Base-by-base conservation (phyloP, 1,140 invertebrate genomes). In the Conus betulinus region DNA sequence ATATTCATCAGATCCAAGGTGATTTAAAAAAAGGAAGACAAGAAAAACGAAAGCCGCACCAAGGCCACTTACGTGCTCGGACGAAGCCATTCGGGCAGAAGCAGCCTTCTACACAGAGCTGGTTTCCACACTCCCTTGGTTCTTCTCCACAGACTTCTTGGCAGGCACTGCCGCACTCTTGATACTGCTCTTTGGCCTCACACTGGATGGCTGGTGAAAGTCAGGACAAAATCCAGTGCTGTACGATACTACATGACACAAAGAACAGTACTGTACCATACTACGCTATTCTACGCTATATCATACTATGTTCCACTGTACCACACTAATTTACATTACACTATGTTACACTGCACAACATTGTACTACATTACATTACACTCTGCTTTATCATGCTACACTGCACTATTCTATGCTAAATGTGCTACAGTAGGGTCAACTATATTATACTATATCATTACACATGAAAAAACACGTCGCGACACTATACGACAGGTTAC, bases 101-200 rank as follows among this genome's bases (percentile, higher is more conserved):
- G 94, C 98, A 99, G 1, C 98, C 98, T 94, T 98, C 98, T 0
- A 98, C 97, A 93, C 98, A 98, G 55, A 96, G 60, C 97, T 96
- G 95, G 93, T 97, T 97, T 83, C 93, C 91, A 3, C 94, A 91
- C 3, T 95, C 94, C 15, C 20, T 57, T 23, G 82, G 51, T 23
- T 97, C 93, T 94, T 98, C 97, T 6, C 95, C 92, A 92, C 97
- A 98, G 39, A 96, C 97, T 63, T 97, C 96, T 6, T 96, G 94
- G 92, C 97, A 98, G 1, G 97, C 96, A 92, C 97, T 96, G 2
- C 97, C 97, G 92, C 97, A 98, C 39, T 97, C 96, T 90, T 97
- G 97, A 94, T 97, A 98, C 74, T 97, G 96, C 92, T 98, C 97
- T 3, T 97, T 97, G 17, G 97, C 96, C 93, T 98, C 97, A 93